phyloP scores from a whole-genome alignment of 2,888 invertebrate species.

The Drosophila pseudotalamancana region DNA sequence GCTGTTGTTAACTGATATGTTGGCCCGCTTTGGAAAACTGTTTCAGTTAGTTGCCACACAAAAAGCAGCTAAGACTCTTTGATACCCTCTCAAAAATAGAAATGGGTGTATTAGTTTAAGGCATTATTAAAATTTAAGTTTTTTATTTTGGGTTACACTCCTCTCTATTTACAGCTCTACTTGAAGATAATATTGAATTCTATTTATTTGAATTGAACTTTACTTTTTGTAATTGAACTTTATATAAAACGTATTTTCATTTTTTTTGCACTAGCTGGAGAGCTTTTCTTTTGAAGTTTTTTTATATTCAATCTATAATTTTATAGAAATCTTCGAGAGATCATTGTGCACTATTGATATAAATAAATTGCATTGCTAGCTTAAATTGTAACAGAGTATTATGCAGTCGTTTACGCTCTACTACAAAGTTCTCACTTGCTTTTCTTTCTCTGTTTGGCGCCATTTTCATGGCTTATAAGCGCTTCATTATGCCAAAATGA shows the following conservation, averaged over 20 bases:
- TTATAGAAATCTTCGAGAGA: too few species aligned
- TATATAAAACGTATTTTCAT: not conserved
- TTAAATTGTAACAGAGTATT: too few species aligned
- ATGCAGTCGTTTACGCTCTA: not conserved
- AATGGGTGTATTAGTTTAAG: not conserved
- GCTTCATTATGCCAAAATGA: slow-evolving; percentile 67
- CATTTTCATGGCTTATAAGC: slow-evolving; percentile 47
- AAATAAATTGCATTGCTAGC: too few species aligned
- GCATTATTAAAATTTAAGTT: too few species aligned
- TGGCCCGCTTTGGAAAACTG: slow-evolving; percentile 17
- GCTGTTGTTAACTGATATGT: slow-evolving; percentile 23
- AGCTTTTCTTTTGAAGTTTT: too few species aligned
- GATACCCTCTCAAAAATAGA: slow-evolving; percentile 2
- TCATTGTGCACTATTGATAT: too few species aligned
- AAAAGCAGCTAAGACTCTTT: slow-evolving; percentile 44
- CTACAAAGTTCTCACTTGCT: not conserved
- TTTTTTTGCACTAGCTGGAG: too few species aligned
- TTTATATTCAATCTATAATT: too few species aligned
- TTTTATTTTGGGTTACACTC: too few species aligned
- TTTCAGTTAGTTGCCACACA: slow-evolving; percentile 35
- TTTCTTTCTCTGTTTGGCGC: not conserved
- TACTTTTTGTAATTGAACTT: not conserved
- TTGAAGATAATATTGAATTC: too few species aligned
- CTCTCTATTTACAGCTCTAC: too few species aligned
- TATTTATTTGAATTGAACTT: too few species aligned